Base-by-base conservation (phyloP, 2,888 invertebrate genomes). In the Lepas anatifera region DNA sequence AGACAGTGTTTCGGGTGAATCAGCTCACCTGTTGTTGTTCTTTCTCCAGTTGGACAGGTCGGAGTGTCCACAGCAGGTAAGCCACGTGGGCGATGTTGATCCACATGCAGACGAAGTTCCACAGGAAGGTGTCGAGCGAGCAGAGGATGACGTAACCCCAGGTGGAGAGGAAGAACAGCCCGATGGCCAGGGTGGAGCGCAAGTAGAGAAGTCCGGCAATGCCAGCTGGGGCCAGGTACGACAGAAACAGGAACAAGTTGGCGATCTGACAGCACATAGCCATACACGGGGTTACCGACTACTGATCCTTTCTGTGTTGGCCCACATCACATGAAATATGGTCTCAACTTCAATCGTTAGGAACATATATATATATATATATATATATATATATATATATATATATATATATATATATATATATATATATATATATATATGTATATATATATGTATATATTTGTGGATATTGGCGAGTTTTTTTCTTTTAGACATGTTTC, bases 91-190 rank as follows among this genome's bases (percentile, higher is more conserved):
- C 82, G 77, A 89, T 85, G 84, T 92, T 92, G 79, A 91, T 87
- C 77, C 85, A 81, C 76, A 91, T 85, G 81, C 92, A 91, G 71
- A 86, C 85, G 77, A 86, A 84, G 78, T 91, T 90, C 92, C 92
- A 92, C 75, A 90, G 81, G 75, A 89, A 86, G 73, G 88, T 73
- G 77, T 89, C 90, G 75, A 89, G 82, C 78, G 89, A 88, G 81
- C 92, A 92, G 78, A 89, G 87, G 73, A 91, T 86, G 71, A 88
- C 85, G 84, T 88, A 90, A 37, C 89, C 89, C 88, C 92, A 92
- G 77, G 91, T 83, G 71, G 87, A 87, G 74, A 89, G 86, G 80
- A 91, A 87, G 70, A 89, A 85, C 81, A 89, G 90, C 72, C 89
- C 91, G 67, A 91, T 83, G 72, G 89, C 84, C 75, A 92, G 81